Evolutionary conservation across 2,113 vertebrate species (phyloP).

Genomic region (Sinocyclocheilus anshuiensis): DNA sequence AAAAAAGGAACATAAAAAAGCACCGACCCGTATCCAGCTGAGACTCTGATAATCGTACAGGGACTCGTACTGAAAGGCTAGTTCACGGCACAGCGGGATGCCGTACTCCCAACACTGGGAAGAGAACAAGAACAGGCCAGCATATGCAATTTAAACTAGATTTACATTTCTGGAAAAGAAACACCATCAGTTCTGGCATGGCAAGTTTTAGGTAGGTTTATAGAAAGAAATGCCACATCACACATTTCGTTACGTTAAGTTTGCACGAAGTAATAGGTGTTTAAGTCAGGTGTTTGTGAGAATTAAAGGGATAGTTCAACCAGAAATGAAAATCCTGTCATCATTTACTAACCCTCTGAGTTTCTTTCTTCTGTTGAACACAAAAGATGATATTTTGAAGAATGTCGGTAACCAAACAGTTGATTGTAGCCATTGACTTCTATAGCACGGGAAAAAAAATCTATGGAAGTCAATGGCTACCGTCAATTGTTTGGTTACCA

Average conservation of each 20-base stretch:
- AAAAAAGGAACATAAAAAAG: neutral
- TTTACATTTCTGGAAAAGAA: neutral
- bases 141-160: neutral
- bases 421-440: too few species aligned
- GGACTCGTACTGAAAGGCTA: slow-evolving; percentile 93
- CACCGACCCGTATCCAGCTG: slow-evolving; percentile 96
- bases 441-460: too few species aligned
- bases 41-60: slow-evolving; percentile 98
- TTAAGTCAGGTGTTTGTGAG: too few species aligned
- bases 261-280: neutral
- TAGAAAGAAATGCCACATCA: neutral
- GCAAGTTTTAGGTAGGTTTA: neutral
- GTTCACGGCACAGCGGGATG: slow-evolving; percentile 93
- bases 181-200: neutral
- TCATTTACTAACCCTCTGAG: neutral
- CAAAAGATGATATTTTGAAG: neutral
- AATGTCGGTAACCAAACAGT: neutral
- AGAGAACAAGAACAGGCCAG: slow-evolving; percentile 1
- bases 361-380: neutral
- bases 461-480: too few species aligned
- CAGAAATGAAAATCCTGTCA: neutral
- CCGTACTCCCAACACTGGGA: slow-evolving; percentile 96
- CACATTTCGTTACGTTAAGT: neutral
- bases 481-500: neutral
- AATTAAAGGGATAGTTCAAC: neutral